These are phyloP conservation scores for Sussaba pulchella DNA, from an alignment of 2,888 invertebrate species.

Conservation along the genomic window DNA sequence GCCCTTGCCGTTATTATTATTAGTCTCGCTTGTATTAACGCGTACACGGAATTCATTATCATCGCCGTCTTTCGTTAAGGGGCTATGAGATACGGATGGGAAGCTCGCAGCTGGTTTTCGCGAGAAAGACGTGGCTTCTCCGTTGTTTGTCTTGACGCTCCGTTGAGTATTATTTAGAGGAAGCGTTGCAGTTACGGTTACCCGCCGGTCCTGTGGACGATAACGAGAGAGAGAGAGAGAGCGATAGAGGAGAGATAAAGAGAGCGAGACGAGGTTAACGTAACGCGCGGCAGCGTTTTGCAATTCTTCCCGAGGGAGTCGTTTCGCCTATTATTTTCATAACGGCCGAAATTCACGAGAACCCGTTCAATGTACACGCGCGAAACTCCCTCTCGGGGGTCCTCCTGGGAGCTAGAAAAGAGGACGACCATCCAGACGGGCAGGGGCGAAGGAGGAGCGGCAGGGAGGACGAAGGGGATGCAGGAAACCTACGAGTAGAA, in stretches of 20 bases:
- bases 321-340: conserved; percentile 69
- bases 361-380: conserved; percentile 25
- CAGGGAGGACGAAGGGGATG: conserved; percentile 34
- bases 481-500: conserved; percentile 41
- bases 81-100: conserved; percentile 56
- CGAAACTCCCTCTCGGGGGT: neutral
- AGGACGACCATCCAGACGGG: no score
- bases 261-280: neutral
- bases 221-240: no score
- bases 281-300: conserved; percentile 28
- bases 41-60: conserved; percentile 63
- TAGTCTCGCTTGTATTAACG: conserved; percentile 61
- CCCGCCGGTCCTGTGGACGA: no score
- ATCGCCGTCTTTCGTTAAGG: conserved; percentile 50
- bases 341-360: conserved; percentile 66
- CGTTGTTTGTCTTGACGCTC: conserved; percentile 48
- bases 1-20: conserved; percentile 58
- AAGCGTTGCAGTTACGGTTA: no score
- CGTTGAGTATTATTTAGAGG: conserved; percentile 62
- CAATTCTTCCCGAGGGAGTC: conserved; percentile 39
- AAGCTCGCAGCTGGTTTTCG: conserved; percentile 62
- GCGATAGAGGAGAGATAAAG: no score
- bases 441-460: conserved; percentile 14
- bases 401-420: conserved; percentile 9
- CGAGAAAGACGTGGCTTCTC: conserved; percentile 40